Evolutionary conservation across 2,888 invertebrate species (phyloP).

Genomic region (Acanthopleura granulata): DNA sequence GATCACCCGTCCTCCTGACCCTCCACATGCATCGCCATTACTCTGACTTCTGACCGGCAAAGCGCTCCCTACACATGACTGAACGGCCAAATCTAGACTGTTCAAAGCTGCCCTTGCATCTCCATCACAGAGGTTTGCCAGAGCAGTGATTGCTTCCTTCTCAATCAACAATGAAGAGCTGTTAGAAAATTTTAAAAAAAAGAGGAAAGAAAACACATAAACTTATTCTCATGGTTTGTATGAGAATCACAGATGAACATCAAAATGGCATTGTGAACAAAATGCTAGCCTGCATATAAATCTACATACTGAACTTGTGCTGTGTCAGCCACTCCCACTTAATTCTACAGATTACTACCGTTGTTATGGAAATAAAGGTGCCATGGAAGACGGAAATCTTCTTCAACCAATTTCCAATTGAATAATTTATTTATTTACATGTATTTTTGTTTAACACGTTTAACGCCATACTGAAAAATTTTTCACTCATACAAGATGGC

Average conservation of each 20-base stretch:
- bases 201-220: background rate
- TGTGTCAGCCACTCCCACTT: too few species aligned
- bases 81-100: conserved; percentile 80
- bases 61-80: conserved; percentile 66
- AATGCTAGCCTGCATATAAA: too few species aligned
- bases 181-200: background rate
- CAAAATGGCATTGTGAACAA: too few species aligned
- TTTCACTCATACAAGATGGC: too few species aligned
- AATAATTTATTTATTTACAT: too few species aligned
- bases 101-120: conserved; percentile 85
- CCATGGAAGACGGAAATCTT: too few species aligned
- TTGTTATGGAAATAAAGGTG: too few species aligned
- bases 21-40: background rate
- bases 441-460: too few species aligned
- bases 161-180: conserved; percentile 68
- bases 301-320: too few species aligned
- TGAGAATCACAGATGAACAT: background rate
- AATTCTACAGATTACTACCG: too few species aligned
- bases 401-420: too few species aligned
- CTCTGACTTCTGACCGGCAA: background rate
- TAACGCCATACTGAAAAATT: too few species aligned
- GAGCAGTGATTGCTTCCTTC: conserved; percentile 77
- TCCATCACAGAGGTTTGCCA: conserved; percentile 84
- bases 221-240: background rate
- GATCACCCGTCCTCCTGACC: conserved; percentile 65